These are phyloP conservation scores for Ridgeia piscesae DNA, from an alignment of 1,140 invertebrate genomes.

Conservation along the genomic window DNA sequence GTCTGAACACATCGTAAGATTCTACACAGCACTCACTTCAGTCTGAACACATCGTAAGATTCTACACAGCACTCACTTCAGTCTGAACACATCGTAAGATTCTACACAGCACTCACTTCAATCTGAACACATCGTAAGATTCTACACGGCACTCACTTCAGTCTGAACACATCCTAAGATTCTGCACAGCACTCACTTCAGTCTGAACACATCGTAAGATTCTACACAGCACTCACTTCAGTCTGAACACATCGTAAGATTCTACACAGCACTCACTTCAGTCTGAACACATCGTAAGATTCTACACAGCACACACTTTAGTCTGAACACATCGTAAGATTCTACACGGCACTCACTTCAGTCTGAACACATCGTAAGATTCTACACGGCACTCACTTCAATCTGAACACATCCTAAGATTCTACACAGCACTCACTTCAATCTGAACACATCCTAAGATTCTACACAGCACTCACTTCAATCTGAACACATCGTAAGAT, in stretches of 20 bases:
- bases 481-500: slow-evolving; percentile 57
- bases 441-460: slow-evolving; percentile 57
- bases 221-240: slow-evolving; percentile 59
- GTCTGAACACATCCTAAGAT: slow-evolving; percentile 58
- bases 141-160: slow-evolving; percentile 38
- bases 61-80: slow-evolving; percentile 59
- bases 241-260: slow-evolving; percentile 58
- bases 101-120: slow-evolving; percentile 59
- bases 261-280: slow-evolving; percentile 59
- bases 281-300: slow-evolving; percentile 58
- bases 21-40: slow-evolving; percentile 59
- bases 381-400: slow-evolving; percentile 38
- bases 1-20: slow-evolving; percentile 58
- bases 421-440: slow-evolving; percentile 59
- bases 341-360: slow-evolving; percentile 38
- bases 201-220: slow-evolving; percentile 58
- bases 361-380: slow-evolving; percentile 58
- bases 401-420: slow-evolving; percentile 57
- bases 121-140: slow-evolving; percentile 57
- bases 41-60: slow-evolving; percentile 58
- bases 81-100: slow-evolving; percentile 58
- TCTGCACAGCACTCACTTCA: slow-evolving; percentile 59
- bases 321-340: slow-evolving; percentile 58
- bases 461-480: slow-evolving; percentile 59
- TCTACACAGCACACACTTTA: slow-evolving; percentile 59